Evolutionary conservation across 2,888 invertebrate genomes (phyloP).

Genomic region (Pristionchus fissidentatus): DNA sequence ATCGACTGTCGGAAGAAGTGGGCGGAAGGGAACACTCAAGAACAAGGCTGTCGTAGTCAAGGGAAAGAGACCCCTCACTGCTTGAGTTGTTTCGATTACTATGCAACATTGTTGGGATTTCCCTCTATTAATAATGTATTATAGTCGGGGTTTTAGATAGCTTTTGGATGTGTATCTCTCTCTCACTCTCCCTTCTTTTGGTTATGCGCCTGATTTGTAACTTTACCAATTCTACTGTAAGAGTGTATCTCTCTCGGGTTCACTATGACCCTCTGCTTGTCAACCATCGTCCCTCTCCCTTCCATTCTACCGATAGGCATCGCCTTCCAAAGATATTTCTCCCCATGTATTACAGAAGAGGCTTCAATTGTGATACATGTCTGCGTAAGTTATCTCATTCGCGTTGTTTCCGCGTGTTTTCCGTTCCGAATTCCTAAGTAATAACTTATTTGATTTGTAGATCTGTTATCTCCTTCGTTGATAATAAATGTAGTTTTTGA

Average conservation of each 20-base stretch:
- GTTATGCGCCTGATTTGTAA: slow-evolving; percentile 16
- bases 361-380: slow-evolving; percentile 35
- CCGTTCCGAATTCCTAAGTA: slow-evolving; percentile 21
- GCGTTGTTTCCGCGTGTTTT: slow-evolving; percentile 29
- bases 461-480: slow-evolving; percentile 36
- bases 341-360: slow-evolving; percentile 36
- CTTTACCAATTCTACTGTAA: slow-evolving; percentile 1
- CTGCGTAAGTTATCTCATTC: slow-evolving; percentile 30
- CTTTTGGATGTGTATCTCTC: too few species aligned
- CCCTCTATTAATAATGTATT: too few species aligned
- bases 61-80: slow-evolving; percentile 50
- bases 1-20: slow-evolving; percentile 45
- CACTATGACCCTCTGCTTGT: slow-evolving; percentile 1
- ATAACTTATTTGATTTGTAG: slow-evolving; percentile 43
- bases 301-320: not conserved
- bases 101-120: too few species aligned
- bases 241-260: slow-evolving; percentile 19
- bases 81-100: not conserved
- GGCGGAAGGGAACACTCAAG: slow-evolving; percentile 56
- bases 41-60: slow-evolving; percentile 50
- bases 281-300: not conserved
- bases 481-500: slow-evolving; percentile 36
- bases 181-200: slow-evolving; percentile 1
- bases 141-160: too few species aligned
- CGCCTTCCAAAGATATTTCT: slow-evolving; percentile 36